A percentile compares a stretch with the other conserved stretches of the same genome.
phyloP scores from a whole-genome alignment of 2,888 invertebrate species.

The Chloroclystis v-ata region DNA sequence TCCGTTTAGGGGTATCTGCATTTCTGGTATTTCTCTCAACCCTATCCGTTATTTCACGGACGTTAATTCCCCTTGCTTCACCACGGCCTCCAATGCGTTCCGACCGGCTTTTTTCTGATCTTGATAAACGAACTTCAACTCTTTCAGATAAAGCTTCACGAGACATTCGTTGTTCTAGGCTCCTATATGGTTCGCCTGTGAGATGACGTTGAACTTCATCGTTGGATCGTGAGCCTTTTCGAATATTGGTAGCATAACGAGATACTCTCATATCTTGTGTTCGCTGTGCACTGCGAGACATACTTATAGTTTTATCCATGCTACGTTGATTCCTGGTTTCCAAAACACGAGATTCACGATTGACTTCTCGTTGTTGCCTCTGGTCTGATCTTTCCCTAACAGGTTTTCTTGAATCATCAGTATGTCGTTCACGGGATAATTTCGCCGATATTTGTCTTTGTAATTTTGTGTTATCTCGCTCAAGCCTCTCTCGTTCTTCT shows the following conservation, averaged over 20 bases:
- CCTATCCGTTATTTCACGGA: background rate
- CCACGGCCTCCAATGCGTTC: constrained; percentile 5
- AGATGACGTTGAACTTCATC: constrained; percentile 7
- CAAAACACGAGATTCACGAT: constrained; percentile 3
- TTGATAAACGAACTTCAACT: background rate
- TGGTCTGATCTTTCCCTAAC: constrained; percentile 10
- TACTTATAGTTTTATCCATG: constrained; percentile 1
- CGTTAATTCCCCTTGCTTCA: constrained; percentile 1
- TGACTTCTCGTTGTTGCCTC: constrained; percentile 10
- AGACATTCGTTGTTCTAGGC: background rate
- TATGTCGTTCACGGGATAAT: background rate
- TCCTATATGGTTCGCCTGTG: background rate
- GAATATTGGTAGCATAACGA: constrained; percentile 6
- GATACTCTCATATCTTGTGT: constrained; percentile 9
- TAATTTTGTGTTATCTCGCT: background rate
- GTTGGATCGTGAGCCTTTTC: constrained; percentile 7
- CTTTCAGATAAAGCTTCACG: background rate
- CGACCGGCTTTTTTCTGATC: background rate
- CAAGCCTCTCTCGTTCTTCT: constrained; percentile 1
- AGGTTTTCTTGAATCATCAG: background rate
- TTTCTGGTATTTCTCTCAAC: constrained; percentile 4
- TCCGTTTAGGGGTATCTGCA: background rate
- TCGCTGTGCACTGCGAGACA: constrained; percentile 11
- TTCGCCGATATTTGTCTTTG: background rate
- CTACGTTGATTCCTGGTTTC: constrained; percentile 5